Base-by-base conservation (phyloP, 2,113 vertebrate species). In the Oceanodroma tethys region DNA sequence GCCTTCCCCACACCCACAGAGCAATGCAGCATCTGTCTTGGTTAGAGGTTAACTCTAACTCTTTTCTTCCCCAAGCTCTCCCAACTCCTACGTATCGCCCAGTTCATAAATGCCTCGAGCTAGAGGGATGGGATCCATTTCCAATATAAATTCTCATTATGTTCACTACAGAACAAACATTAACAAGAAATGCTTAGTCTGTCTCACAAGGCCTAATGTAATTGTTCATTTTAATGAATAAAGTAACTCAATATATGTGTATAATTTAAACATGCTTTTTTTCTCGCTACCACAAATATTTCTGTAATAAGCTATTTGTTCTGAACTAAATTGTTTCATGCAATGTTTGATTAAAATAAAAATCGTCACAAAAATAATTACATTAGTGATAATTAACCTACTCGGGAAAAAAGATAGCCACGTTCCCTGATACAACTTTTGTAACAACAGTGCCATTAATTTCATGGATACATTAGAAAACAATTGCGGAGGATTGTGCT, bases 321-420 rank as follows among this genome's bases (percentile, higher is more conserved):
- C 96, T 71, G 63, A 97, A 71, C 88, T 91, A 90, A 98, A 98
- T 94, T 97, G 98, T 97, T 92, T 40, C 85, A 82, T 81, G 91
- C 85, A 88, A 95, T 95, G 96, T 98, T 97, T 98, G 93, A 97
- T 98, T 98, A 98, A 98, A 98, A 94, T 78, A 94, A 91, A 97
- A 98, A 97, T 97, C 95, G 97, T 88, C 63, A 93, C 63, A 62
- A 95, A 96, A 98, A 97, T 97, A 97, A 98, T 97, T 97, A 94
- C 91, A 95, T 98, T 97, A 96, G 78, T 62, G 92, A 93, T 97
- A 98, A 98, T 94, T 98, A 98, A 98, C 96, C 97, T 96, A 86
- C 94, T 91, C 34, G 30, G 74, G n/a, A 30, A 88, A 87, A 88
- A 93, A 97, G 97, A 96, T 50, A 95, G 91, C 83, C 87, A 82